These are phyloP conservation scores for Orycteropus afer DNA, from an alignment of 2,113 vertebrate species.

Conservation along the genomic window DNA sequence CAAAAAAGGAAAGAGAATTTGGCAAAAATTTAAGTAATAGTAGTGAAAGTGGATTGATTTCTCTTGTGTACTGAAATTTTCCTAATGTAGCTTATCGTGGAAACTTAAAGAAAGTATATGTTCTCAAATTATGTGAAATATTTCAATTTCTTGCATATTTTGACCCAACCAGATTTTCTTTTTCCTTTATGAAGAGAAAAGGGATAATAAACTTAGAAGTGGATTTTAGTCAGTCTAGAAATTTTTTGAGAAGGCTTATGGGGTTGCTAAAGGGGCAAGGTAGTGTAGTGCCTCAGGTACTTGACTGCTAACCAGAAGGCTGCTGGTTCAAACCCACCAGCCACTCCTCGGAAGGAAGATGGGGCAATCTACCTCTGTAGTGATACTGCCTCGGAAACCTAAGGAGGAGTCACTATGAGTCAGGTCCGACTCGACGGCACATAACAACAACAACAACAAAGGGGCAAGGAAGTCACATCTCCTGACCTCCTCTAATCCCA, in stretches of 20 bases:
- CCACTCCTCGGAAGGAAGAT: no score
- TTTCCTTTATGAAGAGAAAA: slow-evolving; percentile 14
- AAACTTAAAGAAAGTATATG: neutral
- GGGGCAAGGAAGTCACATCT: no score
- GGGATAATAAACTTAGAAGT: neutral
- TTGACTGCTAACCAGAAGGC: no score
- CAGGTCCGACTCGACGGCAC: no score
- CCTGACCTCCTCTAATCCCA: no score
- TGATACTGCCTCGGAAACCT: no score
- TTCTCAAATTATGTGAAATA: neutral
- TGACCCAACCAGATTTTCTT: neutral
- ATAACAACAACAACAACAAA: no score
- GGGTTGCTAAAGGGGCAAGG: no score
- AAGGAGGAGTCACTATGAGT: no score
- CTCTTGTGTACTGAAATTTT: neutral
- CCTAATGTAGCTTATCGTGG: neutral
- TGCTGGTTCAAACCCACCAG: no score
- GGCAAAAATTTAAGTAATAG: neutral
- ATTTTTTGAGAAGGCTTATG: neutral
- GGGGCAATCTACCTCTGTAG: no score
- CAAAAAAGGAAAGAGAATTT: neutral
- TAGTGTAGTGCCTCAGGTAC: no score
- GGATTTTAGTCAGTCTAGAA: neutral
- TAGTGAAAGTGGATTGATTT: neutral
- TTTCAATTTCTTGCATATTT: slow-evolving; percentile 20